These are phyloP conservation scores for Pedicia rivosa DNA, from an alignment of 2,888 invertebrate genomes.

Conservation along the genomic window DNA sequence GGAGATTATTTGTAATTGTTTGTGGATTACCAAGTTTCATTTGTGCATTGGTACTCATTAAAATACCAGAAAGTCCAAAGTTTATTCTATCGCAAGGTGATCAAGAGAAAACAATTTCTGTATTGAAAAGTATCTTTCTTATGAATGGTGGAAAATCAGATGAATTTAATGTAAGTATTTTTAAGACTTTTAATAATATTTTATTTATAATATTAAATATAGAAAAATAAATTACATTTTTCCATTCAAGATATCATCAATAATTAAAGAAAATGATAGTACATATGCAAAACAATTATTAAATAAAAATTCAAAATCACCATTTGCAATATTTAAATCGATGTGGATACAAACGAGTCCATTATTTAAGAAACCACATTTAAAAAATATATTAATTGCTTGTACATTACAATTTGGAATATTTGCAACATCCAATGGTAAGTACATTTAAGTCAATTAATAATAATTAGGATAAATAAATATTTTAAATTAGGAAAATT, in stretches of 20 bases:
- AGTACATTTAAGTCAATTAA: no score
- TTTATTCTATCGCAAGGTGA: slow-evolving; percentile 20
- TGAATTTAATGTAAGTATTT: no score
- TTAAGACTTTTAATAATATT: no score
- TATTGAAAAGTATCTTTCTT: slow-evolving; percentile 18
- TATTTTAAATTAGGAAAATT: no score
- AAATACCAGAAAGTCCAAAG: slow-evolving; percentile 27
- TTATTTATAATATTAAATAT: no score
- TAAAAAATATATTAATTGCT: slow-evolving; percentile 19
- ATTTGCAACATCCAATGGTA: slow-evolving; percentile 21
- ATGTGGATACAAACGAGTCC: slow-evolving; percentile 26
- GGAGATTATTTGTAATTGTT: slow-evolving; percentile 24
- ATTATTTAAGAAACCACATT: slow-evolving; percentile 20
- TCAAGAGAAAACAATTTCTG: slow-evolving; percentile 18
- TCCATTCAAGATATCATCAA: slow-evolving; percentile 1
- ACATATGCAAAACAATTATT: no score
- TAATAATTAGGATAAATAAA: no score
- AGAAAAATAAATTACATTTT: no score
- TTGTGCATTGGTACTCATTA: slow-evolving; percentile 19
- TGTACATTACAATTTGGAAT: slow-evolving; percentile 24
- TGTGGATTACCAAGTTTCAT: slow-evolving; percentile 23
- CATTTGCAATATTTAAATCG: slow-evolving; percentile 14
- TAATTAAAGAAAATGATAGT: not conserved
- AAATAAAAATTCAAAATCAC: no score
- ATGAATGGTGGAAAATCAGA: slow-evolving; percentile 18